Evolutionary conservation across 2,113 vertebrate genomes (phyloP).

Genomic region (Pardalotus punctatus): DNA sequence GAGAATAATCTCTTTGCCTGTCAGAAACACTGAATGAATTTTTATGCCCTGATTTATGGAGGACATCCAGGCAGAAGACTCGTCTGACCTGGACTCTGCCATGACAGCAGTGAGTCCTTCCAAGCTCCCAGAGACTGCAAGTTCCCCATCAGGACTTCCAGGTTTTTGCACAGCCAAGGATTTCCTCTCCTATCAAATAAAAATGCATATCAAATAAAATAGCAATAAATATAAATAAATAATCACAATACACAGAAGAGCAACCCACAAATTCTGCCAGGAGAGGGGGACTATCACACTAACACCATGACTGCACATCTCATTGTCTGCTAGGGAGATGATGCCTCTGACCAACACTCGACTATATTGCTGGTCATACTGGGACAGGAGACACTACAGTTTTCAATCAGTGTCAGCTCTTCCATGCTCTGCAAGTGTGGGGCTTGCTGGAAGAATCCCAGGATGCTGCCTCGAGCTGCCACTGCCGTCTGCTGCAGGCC

Average conservation of each 20-base stretch:
- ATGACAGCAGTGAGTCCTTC: neutral
- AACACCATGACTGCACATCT: neutral
- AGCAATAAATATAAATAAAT: constrained; percentile 44
- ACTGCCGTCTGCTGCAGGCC: constrained; percentile 72
- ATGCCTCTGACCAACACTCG: constrained; percentile 74
- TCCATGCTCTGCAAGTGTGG: constrained; percentile 66
- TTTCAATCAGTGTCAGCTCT: constrained; percentile 74
- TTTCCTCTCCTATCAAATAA: neutral
- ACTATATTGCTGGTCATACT: constrained; percentile 75
- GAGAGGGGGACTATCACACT: neutral
- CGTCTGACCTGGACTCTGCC: neutral
- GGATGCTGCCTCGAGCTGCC: constrained; percentile 59
- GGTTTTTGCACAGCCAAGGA: neutral
- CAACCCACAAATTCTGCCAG: neutral
- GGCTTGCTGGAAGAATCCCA: constrained; percentile 70
- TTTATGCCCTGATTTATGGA: neutral
- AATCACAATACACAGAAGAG: neutral
- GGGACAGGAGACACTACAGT: constrained; percentile 78
- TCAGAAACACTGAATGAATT: neutral
- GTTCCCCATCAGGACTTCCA: neutral
- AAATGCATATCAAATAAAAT: neutral
- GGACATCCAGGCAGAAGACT: neutral
- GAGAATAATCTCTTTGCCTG: neutral
- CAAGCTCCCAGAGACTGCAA: neutral
- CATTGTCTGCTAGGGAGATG: constrained; percentile 5